phyloP scores from a whole-genome alignment of 2,113 vertebrate genomes.

The Paracanthobrama guichenoti region DNA sequence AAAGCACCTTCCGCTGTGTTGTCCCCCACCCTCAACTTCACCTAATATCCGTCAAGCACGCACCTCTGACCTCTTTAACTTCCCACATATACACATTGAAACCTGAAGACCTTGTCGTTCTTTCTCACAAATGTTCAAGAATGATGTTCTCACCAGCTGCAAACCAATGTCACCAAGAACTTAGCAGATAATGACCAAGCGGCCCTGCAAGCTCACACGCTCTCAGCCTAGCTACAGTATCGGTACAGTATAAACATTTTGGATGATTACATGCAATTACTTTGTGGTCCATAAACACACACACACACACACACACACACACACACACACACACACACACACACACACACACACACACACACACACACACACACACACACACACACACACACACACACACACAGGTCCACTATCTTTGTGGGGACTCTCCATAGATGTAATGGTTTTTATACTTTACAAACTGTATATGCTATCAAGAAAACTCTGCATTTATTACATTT shows the following conservation, averaged over 20 bases:
- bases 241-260: slow-evolving; percentile 71
- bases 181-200: not conserved
- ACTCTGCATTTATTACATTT: too few relatives aligned
- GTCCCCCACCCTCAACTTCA: slow-evolving; percentile 1
- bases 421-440: too few relatives aligned
- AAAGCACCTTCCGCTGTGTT: not conserved
- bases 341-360: too few relatives aligned
- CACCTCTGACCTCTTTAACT: slow-evolving; percentile 60
- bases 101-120: slow-evolving; percentile 53
- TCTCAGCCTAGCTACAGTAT: slow-evolving; percentile 63
- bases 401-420: too few relatives aligned
- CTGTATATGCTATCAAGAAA: too few relatives aligned
- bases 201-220: slow-evolving; percentile 36
- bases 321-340: not conserved
- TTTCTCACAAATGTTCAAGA: not conserved
- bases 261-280: slow-evolving; percentile 73
- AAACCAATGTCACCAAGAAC: not conserved
- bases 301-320: slow-evolving; percentile 44
- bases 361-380: slow-evolving; percentile 6
- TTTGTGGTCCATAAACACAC: slow-evolving; percentile 54
- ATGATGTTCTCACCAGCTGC: not conserved
- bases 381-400: not conserved
- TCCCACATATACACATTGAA: slow-evolving; percentile 61
- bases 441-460: too few relatives aligned
- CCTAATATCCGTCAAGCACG: slow-evolving; percentile 54